Percentiles rank a stretch among this genome's conserved stretches.
phyloP scores from a whole-genome alignment of 1,140 invertebrate species.

The Heliconius himera region DNA sequence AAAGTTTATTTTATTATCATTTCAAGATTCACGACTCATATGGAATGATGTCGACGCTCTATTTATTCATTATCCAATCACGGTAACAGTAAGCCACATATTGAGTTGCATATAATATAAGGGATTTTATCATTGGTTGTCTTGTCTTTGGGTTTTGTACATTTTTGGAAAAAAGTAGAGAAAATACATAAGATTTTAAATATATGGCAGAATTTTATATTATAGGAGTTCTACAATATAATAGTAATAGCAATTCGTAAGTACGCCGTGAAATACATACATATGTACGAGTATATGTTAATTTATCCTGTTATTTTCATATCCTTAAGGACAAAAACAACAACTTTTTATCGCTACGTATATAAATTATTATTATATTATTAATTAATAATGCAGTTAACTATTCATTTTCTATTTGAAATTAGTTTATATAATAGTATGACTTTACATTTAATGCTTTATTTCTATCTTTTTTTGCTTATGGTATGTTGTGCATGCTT shows the following conservation, averaged over 20 bases:
- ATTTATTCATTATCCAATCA: background rate
- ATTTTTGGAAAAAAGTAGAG: background rate
- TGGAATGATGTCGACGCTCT: slow-evolving; percentile 14
- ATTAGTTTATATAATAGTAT: background rate
- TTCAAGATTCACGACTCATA: background rate
- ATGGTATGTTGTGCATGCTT: no score
- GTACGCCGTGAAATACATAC: background rate
- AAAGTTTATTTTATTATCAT: background rate
- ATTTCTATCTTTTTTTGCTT: no score
- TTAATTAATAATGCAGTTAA: no score
- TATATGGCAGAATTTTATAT: background rate
- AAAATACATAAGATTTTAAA: background rate
- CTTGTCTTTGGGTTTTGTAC: background rate
- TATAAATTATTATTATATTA: background rate
- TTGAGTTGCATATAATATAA: background rate
- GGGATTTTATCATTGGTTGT: background rate
- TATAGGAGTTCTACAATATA: background rate
- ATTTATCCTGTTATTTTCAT: background rate
- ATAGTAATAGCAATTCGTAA: background rate
- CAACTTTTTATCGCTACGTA: background rate
- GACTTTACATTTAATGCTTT: background rate
- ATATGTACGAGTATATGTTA: background rate
- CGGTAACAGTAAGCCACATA: background rate
- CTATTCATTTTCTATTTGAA: background rate
- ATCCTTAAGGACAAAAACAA: background rate